These are phyloP conservation scores for Nannoperca australis DNA, from an alignment of 2,797 vertebrate species.

Conservation along the genomic window DNA sequence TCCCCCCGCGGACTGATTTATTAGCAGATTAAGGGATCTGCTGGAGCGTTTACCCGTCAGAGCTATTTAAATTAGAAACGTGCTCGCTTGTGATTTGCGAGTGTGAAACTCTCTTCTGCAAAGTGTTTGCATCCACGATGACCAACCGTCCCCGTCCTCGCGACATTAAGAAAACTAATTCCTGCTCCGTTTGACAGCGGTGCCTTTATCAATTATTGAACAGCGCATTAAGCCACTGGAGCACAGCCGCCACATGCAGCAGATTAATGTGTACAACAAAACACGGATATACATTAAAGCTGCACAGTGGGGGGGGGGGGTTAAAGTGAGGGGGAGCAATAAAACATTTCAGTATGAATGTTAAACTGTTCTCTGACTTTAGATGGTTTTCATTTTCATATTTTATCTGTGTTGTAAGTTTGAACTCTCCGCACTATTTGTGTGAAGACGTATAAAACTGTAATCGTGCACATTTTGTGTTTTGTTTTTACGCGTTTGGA, in stretches of 20 bases:
- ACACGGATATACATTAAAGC: constrained; percentile 32
- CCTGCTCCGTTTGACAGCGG: constrained; percentile 62
- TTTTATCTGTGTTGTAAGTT: background rate
- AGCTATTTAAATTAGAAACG: constrained; percentile 84
- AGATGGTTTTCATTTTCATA: background rate
- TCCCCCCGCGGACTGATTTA: constrained; percentile 83
- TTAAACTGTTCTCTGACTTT: too few relatives aligned
- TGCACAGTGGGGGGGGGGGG: background rate
- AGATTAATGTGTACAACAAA: constrained; percentile 65
- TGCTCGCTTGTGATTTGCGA: constrained; percentile 86
- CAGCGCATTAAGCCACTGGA: constrained; percentile 68
- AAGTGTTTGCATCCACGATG: constrained; percentile 72
- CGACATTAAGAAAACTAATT: constrained; percentile 86
- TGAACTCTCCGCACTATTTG: background rate
- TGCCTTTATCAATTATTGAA: constrained; percentile 84
- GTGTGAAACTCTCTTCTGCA: constrained; percentile 76
- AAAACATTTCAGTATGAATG: constrained; percentile 28
- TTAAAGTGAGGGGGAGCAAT: constrained; percentile 6
- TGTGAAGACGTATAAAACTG: background rate
- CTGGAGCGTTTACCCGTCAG: constrained; percentile 85
- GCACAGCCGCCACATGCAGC: constrained; percentile 25
- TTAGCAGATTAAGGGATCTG: constrained; percentile 84
- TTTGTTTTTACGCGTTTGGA: too few relatives aligned
- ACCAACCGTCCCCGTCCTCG: constrained; percentile 74
- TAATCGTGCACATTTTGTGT: too few relatives aligned